Evolutionary conservation across 2,113 vertebrate species (phyloP).

Genomic region (Campylomormyrus numenius): DNA sequence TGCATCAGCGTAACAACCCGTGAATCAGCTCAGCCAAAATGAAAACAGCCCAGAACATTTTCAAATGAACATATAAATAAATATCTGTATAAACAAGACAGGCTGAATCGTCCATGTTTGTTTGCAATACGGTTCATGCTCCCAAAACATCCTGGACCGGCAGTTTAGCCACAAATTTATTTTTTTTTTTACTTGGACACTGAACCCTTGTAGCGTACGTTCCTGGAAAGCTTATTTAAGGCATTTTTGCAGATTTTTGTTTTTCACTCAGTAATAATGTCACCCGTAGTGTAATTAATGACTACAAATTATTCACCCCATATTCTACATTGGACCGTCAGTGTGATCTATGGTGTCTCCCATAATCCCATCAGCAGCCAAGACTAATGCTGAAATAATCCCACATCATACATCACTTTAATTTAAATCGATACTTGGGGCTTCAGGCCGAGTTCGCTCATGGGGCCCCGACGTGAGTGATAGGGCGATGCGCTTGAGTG

Average conservation of each 20-base stretch:
- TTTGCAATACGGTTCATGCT: not conserved
- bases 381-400: constrained; percentile 46
- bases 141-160: not conserved
- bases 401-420: constrained; percentile 33
- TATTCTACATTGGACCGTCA: constrained; percentile 22
- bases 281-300: not conserved
- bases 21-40: not conserved
- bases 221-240: not conserved
- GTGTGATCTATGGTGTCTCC: constrained; percentile 38
- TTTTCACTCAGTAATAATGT: constrained; percentile 9
- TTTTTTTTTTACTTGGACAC: not conserved
- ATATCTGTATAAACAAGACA: not conserved
- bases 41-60: not conserved
- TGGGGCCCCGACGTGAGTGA: not conserved
- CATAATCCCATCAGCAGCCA: constrained; percentile 29
- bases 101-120: not conserved
- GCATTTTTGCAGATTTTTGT: constrained; percentile 11
- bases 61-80: constrained; percentile 1
- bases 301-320: not conserved
- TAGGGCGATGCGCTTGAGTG: not conserved
- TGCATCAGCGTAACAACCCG: not conserved
- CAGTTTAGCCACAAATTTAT: not conserved
- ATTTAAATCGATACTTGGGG: constrained; percentile 43
- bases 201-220: not conserved
- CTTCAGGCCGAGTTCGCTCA: not conserved